Base-by-base conservation (phyloP, 2,888 invertebrate species). In the Eristalis intricaria region DNA sequence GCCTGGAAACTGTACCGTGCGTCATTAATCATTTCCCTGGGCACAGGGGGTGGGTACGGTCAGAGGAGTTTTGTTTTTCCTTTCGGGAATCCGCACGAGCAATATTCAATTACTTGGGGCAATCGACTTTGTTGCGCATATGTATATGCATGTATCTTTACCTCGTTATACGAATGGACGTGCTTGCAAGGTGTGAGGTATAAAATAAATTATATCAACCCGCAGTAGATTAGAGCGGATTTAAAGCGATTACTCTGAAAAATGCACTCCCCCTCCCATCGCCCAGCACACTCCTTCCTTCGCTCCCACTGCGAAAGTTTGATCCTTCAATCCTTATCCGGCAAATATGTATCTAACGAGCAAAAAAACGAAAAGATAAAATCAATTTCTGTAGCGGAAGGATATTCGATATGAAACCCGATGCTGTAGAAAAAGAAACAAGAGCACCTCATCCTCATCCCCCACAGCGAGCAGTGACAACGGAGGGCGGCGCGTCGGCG, bases 291-390 rank as follows among this genome's bases (percentile, higher is more conserved):
- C 19, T 50, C 58, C 15, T 15, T 15, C 19, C n/a, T 19, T 5
- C 19, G 1, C 19, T 8, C 2, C 8, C 19, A n/a, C 50, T n/a
- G n/a, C 2, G 5, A 43, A 5, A n/a, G 19, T 19, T 19, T 50
- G 19, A 19, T 50, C 50, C 4, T 7, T 7, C n/a, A n/a, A 50
- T 84, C 56, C 80, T 80, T 80, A 61, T 40, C 73, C 77, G 71
- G 77, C 73, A 82, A 77, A 85, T 73, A 73, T 69, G 82, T 82
- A 77, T 85, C 85, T 85, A 85, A 85, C 85, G 82, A 85, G 85
- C 82, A 85, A 85, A 82, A 84, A 82, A 82, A 60, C 68, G 76
- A 58, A 73, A 85, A 74, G 85, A 77, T 82, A 77, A 85, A 85
- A 85, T 85, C 85, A 85, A 77, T 82, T 82, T 77, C 82, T 82